phyloP scores from a whole-genome alignment of 2,888 invertebrate species.

The Trisateles emortualis region DNA sequence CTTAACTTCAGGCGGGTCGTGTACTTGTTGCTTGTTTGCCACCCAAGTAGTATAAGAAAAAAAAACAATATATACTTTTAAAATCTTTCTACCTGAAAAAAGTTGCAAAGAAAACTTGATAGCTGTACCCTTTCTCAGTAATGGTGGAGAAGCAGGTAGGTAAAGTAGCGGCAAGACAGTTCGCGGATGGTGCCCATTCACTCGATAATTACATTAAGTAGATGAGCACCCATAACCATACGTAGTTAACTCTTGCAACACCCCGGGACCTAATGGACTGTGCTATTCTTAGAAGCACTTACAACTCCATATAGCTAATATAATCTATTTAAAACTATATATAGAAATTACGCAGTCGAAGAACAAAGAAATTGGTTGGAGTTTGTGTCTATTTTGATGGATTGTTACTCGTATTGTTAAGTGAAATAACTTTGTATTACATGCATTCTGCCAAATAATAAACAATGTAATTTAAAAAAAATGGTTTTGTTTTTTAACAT shows the following conservation, averaged over 20 bases:
- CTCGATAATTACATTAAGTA: constrained; percentile 8
- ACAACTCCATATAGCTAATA: background rate
- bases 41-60: too few relatives aligned
- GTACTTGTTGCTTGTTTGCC: too few relatives aligned
- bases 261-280: background rate
- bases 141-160: constrained; percentile 1
- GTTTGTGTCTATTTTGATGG: too few relatives aligned
- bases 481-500: too few relatives aligned
- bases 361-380: background rate
- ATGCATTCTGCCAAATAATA: too few relatives aligned
- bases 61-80: background rate
- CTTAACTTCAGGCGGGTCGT: too few relatives aligned
- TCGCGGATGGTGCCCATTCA: constrained; percentile 5
- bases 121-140: background rate
- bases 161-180: background rate
- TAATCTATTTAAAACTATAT: constrained; percentile 5
- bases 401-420: too few relatives aligned
- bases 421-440: too few relatives aligned
- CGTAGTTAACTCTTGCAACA: background rate
- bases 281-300: constrained; percentile 2
- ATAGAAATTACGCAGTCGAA: constrained; percentile 1
- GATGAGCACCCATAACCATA: constrained; percentile 1
- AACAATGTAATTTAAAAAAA: too few relatives aligned
- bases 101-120: background rate
- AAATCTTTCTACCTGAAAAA: background rate